Evolutionary conservation across 2,888 invertebrate genomes (phyloP), one percentile per base, ranked within the genome.

Genomic region (Stictocephala bisonia): DNA sequence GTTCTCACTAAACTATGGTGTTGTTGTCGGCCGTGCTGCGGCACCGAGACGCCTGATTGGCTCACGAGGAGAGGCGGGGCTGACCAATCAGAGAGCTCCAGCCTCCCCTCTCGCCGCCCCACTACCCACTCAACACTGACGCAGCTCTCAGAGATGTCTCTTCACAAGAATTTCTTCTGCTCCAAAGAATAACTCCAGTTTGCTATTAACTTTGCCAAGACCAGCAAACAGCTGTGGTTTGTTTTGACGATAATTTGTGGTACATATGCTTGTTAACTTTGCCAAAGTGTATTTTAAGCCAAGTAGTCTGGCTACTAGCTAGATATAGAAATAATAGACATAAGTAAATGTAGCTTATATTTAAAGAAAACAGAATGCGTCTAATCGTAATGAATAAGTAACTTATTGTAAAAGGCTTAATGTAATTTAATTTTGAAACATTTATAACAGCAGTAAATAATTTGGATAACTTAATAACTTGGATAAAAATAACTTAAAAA

Each of bases 111-210:
- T 31, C 20, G 35, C 51, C 40, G 72, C 50, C 24, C 72, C 27
- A 22, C 35, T 41, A 11, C 40, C 40, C 24, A 31, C 56, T 53
- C 56, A 18, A 22, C 35, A 9, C 22, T 60, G 60, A 41, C 64
- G 22, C 64, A 44, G 64, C 64, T 64, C 58, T 18, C 44, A 64
- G 24, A 44, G 24, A 41, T 64, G 24, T 56, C n/a, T 44, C 60
- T 40, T 60, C 44, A 11, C 41, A 64, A 64, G 44, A 64, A 64
- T 44, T 40, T 64, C 64, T 64, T 44, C 41, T 60, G 60, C 56
- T 60, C 40, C 64, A 40, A 64, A 64, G 64, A 64, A 64, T 64
- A 64, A 64, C 64, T 64, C 64, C 24, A 64, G 64, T 64, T 64
- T 64, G 64, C 44, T 44, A 64, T 44, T 26, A 44, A 41, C 26